phyloP scores from a whole-genome alignment of 2,888 invertebrate species.

The Achlya flavicornis region DNA sequence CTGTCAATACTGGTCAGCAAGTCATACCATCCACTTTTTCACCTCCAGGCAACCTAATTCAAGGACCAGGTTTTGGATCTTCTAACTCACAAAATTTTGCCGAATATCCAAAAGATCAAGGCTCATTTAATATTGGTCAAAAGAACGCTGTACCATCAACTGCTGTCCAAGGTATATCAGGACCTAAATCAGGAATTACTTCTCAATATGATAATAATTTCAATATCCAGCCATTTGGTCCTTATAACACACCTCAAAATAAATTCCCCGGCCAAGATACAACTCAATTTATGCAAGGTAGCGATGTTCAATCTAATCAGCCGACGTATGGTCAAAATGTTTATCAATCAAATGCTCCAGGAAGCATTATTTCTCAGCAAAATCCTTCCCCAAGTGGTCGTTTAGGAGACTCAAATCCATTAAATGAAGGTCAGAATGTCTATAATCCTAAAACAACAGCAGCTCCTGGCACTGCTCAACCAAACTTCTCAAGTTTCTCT shows the following conservation, averaged over 20 bases:
- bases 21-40: background rate
- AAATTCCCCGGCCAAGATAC: background rate
- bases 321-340: background rate
- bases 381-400: background rate
- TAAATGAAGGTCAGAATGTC: background rate
- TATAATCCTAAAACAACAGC: background rate
- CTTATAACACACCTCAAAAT: background rate
- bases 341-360: slow-evolving; percentile 1
- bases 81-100: slow-evolving; percentile 9
- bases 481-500: background rate
- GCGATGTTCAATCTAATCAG: background rate
- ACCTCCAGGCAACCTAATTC: background rate
- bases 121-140: slow-evolving; percentile 13
- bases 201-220: background rate
- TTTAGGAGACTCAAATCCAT: background rate
- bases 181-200: background rate
- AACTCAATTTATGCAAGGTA: background rate
- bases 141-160: slow-evolving; percentile 13
- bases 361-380: background rate
- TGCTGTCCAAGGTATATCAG: slow-evolving; percentile 11
- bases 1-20: slow-evolving; percentile 7
- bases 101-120: slow-evolving; percentile 9
- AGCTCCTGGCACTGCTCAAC: background rate
- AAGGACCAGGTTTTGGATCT: too few species aligned
- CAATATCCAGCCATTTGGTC: background rate